A percentile compares a stretch with the other conserved stretches of the same genome.
These are phyloP conservation scores for Agrotis clavis DNA, from an alignment of 2,888 invertebrate species.

Conservation along the genomic window DNA sequence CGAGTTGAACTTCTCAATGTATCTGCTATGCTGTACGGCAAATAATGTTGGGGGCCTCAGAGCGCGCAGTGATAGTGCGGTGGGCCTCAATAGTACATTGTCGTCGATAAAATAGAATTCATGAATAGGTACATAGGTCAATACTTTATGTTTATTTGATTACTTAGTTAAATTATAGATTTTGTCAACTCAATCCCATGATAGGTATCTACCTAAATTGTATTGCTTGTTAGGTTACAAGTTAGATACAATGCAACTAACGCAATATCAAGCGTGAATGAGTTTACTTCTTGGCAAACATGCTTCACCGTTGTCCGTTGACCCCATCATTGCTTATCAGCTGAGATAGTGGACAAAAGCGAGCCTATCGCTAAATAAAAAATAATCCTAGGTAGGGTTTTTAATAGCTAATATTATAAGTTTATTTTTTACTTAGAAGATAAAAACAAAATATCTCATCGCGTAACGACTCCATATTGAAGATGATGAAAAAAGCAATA, in stretches of 20 bases:
- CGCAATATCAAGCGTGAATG: too few species aligned
- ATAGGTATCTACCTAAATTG: background rate
- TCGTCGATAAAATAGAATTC: conserved; percentile 8
- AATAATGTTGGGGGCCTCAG: conserved; percentile 39
- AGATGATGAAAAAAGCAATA: background rate
- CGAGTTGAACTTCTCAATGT: conserved; percentile 16
- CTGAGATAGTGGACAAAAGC: too few species aligned
- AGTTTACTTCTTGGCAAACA: too few species aligned
- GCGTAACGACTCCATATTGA: background rate
- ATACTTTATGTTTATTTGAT: conserved; percentile 17
- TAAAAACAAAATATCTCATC: background rate
- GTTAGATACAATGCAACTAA: too few species aligned
- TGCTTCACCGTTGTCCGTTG: too few species aligned
- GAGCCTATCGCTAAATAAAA: too few species aligned
- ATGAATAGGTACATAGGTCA: background rate
- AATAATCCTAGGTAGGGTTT: too few species aligned
- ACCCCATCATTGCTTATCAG: too few species aligned
- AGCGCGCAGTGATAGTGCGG: background rate
- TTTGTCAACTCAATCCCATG: background rate
- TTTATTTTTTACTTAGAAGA: background rate
- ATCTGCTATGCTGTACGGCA: background rate
- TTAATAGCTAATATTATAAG: too few species aligned
- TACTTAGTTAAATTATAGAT: background rate
- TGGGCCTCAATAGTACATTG: conserved; percentile 47
- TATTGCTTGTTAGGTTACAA: too few species aligned